A percentile compares a stretch with the other conserved stretches of the same genome.
phyloP scores from a whole-genome alignment of 2,888 invertebrate species.

The Galeruca laticollis region DNA sequence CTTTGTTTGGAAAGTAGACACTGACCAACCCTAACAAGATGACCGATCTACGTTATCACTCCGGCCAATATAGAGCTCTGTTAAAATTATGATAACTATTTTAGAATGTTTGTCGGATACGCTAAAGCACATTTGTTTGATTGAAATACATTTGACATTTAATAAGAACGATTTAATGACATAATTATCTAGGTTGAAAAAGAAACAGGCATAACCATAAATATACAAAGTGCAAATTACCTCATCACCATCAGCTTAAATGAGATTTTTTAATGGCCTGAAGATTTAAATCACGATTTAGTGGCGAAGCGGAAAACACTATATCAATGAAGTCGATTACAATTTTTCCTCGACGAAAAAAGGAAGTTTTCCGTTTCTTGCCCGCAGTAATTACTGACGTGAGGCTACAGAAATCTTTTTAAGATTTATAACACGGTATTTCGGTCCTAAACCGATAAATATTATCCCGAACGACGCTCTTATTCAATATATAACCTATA shows the following conservation, averaged over 20 bases:
- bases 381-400: conserved; percentile 34
- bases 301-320: conserved; percentile 19
- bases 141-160: too few species aligned
- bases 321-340: conserved; percentile 26
- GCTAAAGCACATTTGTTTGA: too few species aligned
- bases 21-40: too few species aligned
- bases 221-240: conserved; percentile 17
- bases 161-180: background rate
- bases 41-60: too few species aligned
- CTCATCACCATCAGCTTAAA: conserved; percentile 18
- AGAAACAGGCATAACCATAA: background rate
- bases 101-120: too few species aligned
- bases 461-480: conserved; percentile 42
- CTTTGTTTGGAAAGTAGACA: too few species aligned
- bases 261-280: background rate
- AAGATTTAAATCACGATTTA: conserved; percentile 22
- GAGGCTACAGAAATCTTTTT: conserved; percentile 33
- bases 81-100: too few species aligned
- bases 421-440: conserved; percentile 39
- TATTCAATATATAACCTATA: conserved; percentile 44
- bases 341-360: conserved; percentile 25
- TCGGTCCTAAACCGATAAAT: conserved; percentile 44
- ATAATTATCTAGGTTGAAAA: background rate
- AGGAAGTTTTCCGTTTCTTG: conserved; percentile 27
- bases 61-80: too few species aligned